Conservation (phyloP, 2,113 vertebrate species). For the Grammomys dolichurus region DNA sequence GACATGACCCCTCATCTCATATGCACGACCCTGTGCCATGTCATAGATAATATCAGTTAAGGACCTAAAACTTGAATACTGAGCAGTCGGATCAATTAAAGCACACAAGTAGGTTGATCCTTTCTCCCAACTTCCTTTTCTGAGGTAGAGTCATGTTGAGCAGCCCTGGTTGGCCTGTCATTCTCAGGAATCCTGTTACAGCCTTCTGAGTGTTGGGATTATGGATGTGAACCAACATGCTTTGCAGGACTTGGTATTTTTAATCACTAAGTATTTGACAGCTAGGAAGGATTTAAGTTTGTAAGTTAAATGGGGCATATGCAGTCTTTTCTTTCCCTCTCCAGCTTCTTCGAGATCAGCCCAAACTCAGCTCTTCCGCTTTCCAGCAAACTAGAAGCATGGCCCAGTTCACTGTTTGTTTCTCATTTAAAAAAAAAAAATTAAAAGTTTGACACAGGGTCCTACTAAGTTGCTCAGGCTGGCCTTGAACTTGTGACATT, state of each 20-base stretch:
- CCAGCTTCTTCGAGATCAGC: background rate
- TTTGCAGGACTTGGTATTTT: background rate
- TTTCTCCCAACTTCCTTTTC: background rate
- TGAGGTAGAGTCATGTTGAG: background rate
- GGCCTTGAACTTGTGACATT: background rate
- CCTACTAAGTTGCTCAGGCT: background rate
- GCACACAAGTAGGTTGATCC: background rate
- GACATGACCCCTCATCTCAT: background rate
- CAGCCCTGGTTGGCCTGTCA: background rate
- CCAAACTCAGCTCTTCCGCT: conserved; percentile 33
- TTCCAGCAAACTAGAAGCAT: conserved; percentile 33
- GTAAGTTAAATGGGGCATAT: background rate
- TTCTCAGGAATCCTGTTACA: background rate
- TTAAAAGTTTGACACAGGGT: background rate
- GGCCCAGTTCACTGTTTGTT: background rate
- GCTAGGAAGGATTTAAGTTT: conserved; percentile 27
- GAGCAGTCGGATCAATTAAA: conserved; percentile 28
- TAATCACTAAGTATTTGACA: conserved; percentile 9
- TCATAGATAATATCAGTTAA: background rate
- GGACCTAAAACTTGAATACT: background rate
- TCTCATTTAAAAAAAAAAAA: background rate
- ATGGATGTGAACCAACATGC: background rate
- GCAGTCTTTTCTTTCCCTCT: background rate
- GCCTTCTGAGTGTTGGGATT: background rate
- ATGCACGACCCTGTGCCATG: background rate